Base-by-base conservation (phyloP, 2,888 invertebrate species). In the Zygothrica quintamaculata region DNA sequence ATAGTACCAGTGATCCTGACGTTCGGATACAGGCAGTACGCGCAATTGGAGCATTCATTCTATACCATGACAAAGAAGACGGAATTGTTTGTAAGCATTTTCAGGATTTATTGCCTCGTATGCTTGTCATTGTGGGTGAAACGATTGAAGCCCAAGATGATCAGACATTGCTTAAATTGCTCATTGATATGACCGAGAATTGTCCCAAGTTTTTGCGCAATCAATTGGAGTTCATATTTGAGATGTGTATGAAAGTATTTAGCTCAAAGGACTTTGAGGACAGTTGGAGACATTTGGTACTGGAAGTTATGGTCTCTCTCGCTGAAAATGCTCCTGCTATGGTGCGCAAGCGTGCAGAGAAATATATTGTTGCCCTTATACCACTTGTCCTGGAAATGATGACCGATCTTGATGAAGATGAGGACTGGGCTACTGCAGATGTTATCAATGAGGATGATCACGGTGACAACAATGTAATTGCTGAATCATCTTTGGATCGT, bases 271-370 rank as follows among this genome's bases (percentile, higher is more conserved):
- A 95, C 26, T 93, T 94, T 29, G 93, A 94, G 65, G 96, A 96
- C 88, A 94, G 95, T 59, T 97, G 96, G 95, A 93, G 98, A 16
- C 98, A 99, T 89, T 92, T 99, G 59, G 95, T 96, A 0, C 92
- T 99, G 31, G 99, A 99, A 92, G 95, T 97, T 8, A 92, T 95
- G 92, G 95, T 98, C 65, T 94, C 94, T 1, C 72, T 91, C 69
- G 94, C 98, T 39, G 99, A 99, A 92, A 97, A 97, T 25, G 98
- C 98, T 4, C 96, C 99, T 0, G 97, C 98, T 1, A 98, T 98
- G 96, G 96, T 99, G 34, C 94, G 99, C 58, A 99, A 99, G 91
- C 95, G 95, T 71, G 97, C 96, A 9, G 94, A 94, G 25, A 96
- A 95, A 88, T 97, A 97, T 74, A 93, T 99, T 68, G 93, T 94